Conservation (phyloP, 2,797 vertebrate genomes). For the Eulemur albifrons region DNA sequence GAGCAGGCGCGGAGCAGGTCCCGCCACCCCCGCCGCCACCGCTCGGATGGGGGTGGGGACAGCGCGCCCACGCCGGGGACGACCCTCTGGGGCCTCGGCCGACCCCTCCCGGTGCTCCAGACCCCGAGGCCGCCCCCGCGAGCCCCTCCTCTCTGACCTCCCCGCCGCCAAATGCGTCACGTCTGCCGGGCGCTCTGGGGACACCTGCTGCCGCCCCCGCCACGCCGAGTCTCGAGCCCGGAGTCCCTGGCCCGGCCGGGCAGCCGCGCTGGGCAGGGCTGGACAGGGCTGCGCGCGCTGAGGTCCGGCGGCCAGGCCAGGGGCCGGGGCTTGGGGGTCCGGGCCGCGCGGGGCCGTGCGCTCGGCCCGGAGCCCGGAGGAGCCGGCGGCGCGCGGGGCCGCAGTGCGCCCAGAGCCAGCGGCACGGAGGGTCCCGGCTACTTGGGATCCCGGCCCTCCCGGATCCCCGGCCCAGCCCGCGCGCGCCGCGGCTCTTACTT, state of each 20-base stretch:
- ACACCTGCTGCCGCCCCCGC: slow-evolving; percentile 73
- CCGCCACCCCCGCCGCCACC: slow-evolving; percentile 18
- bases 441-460: not conserved
- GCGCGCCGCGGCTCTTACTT: slow-evolving; percentile 89
- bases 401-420: slow-evolving; percentile 46
- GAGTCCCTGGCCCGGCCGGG: not conserved
- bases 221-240: slow-evolving; percentile 8
- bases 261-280: not conserved
- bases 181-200: slow-evolving; percentile 69
- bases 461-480: not conserved
- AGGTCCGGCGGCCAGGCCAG: not conserved
- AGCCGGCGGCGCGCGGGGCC: slow-evolving; percentile 54
- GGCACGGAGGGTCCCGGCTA: not conserved
- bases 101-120: not conserved
- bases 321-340: not conserved
- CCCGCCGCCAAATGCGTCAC: slow-evolving; percentile 79
- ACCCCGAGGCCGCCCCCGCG: not conserved
- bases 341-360: not conserved
- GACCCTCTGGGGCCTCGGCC: not conserved
- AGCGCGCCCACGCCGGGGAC: not conserved
- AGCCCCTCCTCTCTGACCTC: slow-evolving; percentile 49
- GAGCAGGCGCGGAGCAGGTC: slow-evolving; percentile 2
- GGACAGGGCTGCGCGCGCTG: not conserved
- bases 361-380: not conserved
- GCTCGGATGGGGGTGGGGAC: slow-evolving; percentile 34